Evolutionary conservation across 2,888 invertebrate genomes (phyloP), one percentile per base, ranked within the genome.

Genomic region (Quadroppia sp.): DNA sequence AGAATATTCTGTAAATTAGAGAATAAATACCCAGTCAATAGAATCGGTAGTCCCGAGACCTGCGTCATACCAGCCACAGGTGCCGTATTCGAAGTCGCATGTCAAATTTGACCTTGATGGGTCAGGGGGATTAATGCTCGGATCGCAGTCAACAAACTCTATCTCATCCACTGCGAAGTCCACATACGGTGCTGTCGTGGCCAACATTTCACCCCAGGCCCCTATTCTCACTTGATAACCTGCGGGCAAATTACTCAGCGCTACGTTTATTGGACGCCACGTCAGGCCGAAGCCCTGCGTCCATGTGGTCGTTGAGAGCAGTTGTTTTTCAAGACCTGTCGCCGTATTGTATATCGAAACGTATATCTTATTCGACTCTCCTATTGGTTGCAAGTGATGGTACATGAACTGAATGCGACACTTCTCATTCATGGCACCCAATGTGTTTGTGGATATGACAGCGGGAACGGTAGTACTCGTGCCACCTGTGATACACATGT

Each of bases 1-100:
- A 45, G n/a, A 45, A 45, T 17, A 9, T 45, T 4, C 45, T 13
- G 2, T 45, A 45, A 45, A 7, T 45, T 17, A 13, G 13, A 13
- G 6, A 25, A 25, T 1, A 36, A 2, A n/a, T 30, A 61, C 61
- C 61, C 61, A 61, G 20, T 61, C 61, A 32, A 61, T 61, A n/a
- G 32, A 17, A 15, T 32, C n/a, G n/a, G 9, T 20, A 2, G 32
- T 3, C 30, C 25, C 23, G 0, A 36, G n/a, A 28, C 45, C 15
- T 3, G 6, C 15, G 11, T 76, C 75, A 9, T 17, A 45, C 78
- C 78, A 78, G 0, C 75, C 77, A 53, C 78, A 78, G 40, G 48
- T 45, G 2, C 74, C 76, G 6, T 72, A 71, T 56, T 78, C 78
- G 59, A 78, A 78, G 30, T 76, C 75, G 30, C 73, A 73, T 1